Conservation (phyloP, 2,113 vertebrate genomes). For the Alectura lathami region DNA sequence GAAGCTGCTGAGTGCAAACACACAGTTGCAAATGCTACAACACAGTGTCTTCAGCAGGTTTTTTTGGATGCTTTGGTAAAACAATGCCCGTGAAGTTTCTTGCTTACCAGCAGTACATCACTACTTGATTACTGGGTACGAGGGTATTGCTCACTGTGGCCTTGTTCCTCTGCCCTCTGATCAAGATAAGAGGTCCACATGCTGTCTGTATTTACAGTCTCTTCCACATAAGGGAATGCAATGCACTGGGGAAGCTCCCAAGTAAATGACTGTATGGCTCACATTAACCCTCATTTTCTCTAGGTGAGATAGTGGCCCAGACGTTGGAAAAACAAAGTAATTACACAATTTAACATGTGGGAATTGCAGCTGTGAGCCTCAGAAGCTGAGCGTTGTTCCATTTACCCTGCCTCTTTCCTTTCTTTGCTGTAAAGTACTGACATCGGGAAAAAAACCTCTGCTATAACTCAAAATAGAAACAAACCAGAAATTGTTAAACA, state of each 20-base stretch:
- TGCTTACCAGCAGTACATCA: neutral
- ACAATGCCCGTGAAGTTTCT: rapidly evolving
- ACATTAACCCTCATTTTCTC: neutral
- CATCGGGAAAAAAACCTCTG: neutral
- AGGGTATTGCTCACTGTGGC: neutral
- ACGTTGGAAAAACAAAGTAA: neutral
- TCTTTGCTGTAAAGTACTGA: no score
- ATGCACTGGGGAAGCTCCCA: neutral
- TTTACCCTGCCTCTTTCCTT: neutral
- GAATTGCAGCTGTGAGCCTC: rapidly evolving
- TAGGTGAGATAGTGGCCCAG: neutral
- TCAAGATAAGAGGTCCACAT: neutral
- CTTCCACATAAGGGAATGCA: neutral
- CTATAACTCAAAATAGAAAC: neutral
- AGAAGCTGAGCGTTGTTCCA: neutral
- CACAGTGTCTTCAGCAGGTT: neutral
- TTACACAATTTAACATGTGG: neutral
- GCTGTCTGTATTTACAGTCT: neutral
- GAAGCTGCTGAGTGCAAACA: neutral
- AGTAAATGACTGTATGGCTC: neutral
- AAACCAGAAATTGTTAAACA: neutral
- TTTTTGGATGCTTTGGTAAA: neutral
- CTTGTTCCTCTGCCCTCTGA: neutral
- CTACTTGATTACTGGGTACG: neutral
- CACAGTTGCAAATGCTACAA: neutral